Evolutionary conservation across 30 jellyfish, hydroid and myxozoan genomes (phyloP).

Genomic region (Cassiopea andromeda): DNA sequence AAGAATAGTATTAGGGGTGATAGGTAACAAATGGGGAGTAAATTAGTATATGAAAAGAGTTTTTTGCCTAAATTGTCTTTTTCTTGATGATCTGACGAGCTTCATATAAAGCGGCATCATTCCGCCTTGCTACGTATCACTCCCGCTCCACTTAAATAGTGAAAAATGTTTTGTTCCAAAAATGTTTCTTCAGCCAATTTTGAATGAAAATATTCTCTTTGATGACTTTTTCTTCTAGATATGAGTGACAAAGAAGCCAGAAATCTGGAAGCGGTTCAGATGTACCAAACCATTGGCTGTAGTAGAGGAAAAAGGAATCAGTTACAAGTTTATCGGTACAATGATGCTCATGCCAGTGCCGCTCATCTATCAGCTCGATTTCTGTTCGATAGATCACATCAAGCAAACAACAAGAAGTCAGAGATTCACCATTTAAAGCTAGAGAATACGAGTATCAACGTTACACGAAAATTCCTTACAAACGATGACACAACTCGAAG

Average conservation of each 20-base stretch:
- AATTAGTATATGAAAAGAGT: no score
- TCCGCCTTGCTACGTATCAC: no score
- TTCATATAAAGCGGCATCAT: no score
- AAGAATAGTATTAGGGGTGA: no score
- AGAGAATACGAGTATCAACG: slow-evolving; percentile 21
- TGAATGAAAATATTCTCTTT: background rate
- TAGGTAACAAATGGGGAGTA: no score
- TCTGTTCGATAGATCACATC: slow-evolving; percentile 70
- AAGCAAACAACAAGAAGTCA: slow-evolving; percentile 47
- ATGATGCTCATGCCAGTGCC: slow-evolving; percentile 21
- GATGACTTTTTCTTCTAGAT: slow-evolving; percentile 20
- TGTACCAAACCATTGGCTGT: slow-evolving; percentile 84
- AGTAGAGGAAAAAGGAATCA: slow-evolving; percentile 64
- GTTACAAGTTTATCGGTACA: slow-evolving; percentile 72
- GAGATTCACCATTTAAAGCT: slow-evolving; percentile 58
- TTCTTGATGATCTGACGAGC: no score
- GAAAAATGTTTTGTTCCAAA: no score
- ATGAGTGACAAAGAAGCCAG: slow-evolving; percentile 59
- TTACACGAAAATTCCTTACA: slow-evolving; percentile 36
- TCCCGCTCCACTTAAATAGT: no score
- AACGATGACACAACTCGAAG: slow-evolving; percentile 54
- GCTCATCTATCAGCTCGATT: slow-evolving; percentile 62
- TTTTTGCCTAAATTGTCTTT: no score
- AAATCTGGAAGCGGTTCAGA: slow-evolving; percentile 54
- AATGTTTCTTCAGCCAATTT: background rate